Evolutionary conservation across 2,113 vertebrate genomes (phyloP), one percentile per base, ranked within the genome.

Genomic region (Melanostigma gelatinosum): DNA sequence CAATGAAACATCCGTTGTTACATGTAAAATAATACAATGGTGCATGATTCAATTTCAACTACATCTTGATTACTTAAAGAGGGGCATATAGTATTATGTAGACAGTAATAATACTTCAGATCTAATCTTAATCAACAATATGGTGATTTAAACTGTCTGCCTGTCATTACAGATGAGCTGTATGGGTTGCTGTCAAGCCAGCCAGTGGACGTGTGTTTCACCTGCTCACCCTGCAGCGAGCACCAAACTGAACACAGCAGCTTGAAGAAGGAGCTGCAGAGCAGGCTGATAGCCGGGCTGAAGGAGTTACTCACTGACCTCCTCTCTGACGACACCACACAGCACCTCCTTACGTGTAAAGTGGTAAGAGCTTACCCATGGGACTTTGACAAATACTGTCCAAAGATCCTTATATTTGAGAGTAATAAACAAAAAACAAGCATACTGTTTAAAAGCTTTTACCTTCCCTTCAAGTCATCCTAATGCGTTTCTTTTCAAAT

Each of bases 191-290:
- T 97, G 67, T 95, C 93, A 0, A 95, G 91, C 80, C 89, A 96
- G 34, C 89, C 94, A 0, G 94, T 95, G 42, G 94, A 94, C 4
- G 90, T 94, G 69, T 89, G 90, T 13, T 97, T 97, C 46, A 95
- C 92, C 1, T 98, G 97, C 68, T 94, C 94, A 2, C 94, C 96
- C 0, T 98, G 97, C 89, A 93, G 94, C 48, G 92, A 92, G 70
- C 65, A 79, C 1, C 76, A 80, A 8, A n/a, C 18, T 40, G 69
- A 84, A 22, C 77, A 85, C 42, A 91, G 94, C 29, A 88, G 91
- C 64, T 95, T 97, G 94, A 95, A 94, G 85, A 94, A 94, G 22
- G 93, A 91, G 42, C 92, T 98, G 77, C 93, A 94, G 75, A 92
- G 85, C 0, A 94, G 92, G 50, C 87, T 97, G 48, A 80, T 87